These are phyloP conservation scores for Axinella damicornis DNA, from an alignment of 37 sponge, comb jelly and placozoan genomes.

Conservation along the genomic window DNA sequence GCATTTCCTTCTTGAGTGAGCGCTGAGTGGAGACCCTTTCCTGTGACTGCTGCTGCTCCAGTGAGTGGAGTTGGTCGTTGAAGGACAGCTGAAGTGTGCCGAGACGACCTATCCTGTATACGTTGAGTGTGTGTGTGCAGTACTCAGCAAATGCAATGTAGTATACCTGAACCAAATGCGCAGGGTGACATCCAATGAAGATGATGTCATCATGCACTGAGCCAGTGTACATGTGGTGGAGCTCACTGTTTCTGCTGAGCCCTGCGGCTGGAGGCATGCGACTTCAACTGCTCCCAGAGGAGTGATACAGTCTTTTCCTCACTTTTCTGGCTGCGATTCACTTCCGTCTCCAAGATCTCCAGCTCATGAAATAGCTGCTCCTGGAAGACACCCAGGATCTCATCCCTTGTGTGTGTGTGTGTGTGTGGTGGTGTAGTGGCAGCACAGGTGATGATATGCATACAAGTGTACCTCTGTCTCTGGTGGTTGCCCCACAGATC, in stretches of 20 bases:
- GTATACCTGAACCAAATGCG: neutral
- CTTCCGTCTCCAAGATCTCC: constrained; percentile 22
- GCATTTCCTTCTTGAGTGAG: constrained; percentile 33
- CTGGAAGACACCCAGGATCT: neutral
- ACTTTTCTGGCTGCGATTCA: neutral
- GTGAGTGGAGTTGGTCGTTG: constrained; percentile 1
- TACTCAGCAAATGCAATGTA: neutral
- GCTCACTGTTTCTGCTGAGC: constrained; percentile 20
- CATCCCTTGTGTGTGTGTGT: neutral
- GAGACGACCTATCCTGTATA: constrained; percentile 5
- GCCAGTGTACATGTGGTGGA: neutral
- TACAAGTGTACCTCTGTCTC: neutral
- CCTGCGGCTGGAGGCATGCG: neutral
- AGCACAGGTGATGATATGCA: no score
- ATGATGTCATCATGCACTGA: neutral
- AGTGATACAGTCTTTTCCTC: neutral
- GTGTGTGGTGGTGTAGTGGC: no score
- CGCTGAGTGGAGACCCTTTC: neutral
- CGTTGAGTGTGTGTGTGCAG: neutral
- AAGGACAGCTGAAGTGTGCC: constrained; percentile 10
- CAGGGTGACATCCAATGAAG: neutral
- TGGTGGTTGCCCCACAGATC: constrained; percentile 17
- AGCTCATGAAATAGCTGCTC: constrained; percentile 9
- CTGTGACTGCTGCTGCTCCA: constrained; percentile 13
- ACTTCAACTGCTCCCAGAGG: neutral